Conservation (phyloP, 37 sponge, comb jelly and placozoan genomes). For the Agelas oroides region DNA sequence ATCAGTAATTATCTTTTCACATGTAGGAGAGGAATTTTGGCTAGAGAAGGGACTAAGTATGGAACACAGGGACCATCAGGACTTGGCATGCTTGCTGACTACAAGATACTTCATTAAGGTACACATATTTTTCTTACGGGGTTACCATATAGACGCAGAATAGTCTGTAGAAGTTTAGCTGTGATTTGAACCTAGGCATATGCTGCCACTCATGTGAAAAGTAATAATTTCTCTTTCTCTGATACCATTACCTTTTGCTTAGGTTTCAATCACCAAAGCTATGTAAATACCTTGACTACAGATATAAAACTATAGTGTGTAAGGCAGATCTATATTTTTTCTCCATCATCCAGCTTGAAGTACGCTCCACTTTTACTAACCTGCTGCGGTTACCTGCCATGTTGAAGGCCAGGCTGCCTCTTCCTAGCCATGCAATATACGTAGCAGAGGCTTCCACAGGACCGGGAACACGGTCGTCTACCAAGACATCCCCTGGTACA, state of each 20-base stretch:
- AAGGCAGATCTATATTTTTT: neutral
- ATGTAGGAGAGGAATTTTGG: neutral
- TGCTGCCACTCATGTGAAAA: too few relatives aligned
- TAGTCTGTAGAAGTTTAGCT: too few relatives aligned
- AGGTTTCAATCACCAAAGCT: too few relatives aligned
- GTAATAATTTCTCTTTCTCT: too few relatives aligned
- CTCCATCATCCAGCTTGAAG: slow-evolving; percentile 7
- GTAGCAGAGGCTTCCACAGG: neutral
- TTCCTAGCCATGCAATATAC: neutral
- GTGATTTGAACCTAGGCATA: too few relatives aligned
- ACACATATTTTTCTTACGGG: neutral
- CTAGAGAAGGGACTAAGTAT: neutral
- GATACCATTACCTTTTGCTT: too few relatives aligned
- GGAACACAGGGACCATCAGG: neutral
- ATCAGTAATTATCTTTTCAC: neutral
- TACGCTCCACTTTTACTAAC: slow-evolving; percentile 8
- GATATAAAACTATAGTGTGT: too few relatives aligned
- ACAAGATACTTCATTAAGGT: slow-evolving; percentile 6
- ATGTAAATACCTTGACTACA: too few relatives aligned
- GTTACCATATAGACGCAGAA: too few relatives aligned
- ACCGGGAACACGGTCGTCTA: neutral
- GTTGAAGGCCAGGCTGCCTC: slow-evolving; percentile 19
- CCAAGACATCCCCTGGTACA: neutral
- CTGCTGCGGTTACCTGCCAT: slow-evolving; percentile 20
- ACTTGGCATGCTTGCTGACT: slow-evolving; percentile 36